These are phyloP conservation scores for Dasysyrphus albostriatus DNA, from an alignment of 2,888 invertebrate species.

Conservation along the genomic window DNA sequence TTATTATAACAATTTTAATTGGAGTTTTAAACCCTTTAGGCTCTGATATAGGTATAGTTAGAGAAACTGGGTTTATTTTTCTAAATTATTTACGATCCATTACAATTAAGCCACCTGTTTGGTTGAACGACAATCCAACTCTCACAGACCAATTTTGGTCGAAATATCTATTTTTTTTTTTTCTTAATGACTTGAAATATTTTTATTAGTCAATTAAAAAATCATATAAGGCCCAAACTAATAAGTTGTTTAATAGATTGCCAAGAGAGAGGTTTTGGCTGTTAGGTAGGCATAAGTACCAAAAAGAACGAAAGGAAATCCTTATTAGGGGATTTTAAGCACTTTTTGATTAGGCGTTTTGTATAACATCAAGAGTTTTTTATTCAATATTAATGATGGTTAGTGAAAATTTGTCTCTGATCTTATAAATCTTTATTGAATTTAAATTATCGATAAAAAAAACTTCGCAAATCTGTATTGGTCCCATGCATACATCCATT, in stretches of 20 bases:
- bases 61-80: not conserved
- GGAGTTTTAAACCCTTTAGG: constrained; percentile 8
- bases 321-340: not conserved
- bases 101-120: constrained; percentile 19
- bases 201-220: constrained; percentile 34
- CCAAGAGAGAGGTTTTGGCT: not conserved
- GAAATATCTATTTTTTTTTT: not conserved
- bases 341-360: not conserved
- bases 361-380: not conserved
- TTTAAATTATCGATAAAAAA: constrained; percentile 29
- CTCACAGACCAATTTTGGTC: not conserved
- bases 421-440: constrained; percentile 36
- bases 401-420: not conserved
- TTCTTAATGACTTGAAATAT: constrained; percentile 19
- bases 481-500: constrained; percentile 13
- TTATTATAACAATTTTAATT: constrained; percentile 19
- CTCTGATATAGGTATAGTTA: not conserved
- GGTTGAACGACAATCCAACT: not conserved
- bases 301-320: not conserved
- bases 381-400: not conserved
- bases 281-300: not conserved
- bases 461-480: constrained; percentile 6
- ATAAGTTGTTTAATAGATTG: not conserved
- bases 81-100: not conserved
- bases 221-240: not conserved